phyloP scores from a whole-genome alignment of 1,140 invertebrate genomes.

The Brachionus sp. region DNA sequence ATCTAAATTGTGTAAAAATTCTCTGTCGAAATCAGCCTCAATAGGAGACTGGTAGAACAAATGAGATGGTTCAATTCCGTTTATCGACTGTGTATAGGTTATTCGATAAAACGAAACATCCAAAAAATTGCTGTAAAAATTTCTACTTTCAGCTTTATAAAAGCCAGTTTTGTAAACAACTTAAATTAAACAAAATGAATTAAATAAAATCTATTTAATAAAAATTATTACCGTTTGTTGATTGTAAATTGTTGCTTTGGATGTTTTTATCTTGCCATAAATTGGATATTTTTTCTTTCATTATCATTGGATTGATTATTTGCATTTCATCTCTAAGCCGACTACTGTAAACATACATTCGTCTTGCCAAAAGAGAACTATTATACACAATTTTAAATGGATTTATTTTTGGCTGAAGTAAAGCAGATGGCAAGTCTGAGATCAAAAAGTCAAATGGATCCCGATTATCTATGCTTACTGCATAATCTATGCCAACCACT shows the following conservation, averaged over 20 bases:
- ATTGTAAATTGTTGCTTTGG: slow-evolving; percentile 3
- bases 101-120: slow-evolving; percentile 29
- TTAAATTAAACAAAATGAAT: not conserved
- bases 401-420: not conserved
- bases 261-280: slow-evolving; percentile 11
- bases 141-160: slow-evolving; percentile 5
- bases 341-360: not conserved
- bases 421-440: not conserved
- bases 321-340: not conserved
- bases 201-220: not conserved
- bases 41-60: slow-evolving; percentile 8
- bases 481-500: not conserved
- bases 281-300: slow-evolving; percentile 11
- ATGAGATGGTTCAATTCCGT: slow-evolving; percentile 4
- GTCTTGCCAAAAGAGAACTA: not conserved
- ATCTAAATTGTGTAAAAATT: not conserved
- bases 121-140: slow-evolving; percentile 29
- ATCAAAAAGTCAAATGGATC: not conserved
- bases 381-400: not conserved
- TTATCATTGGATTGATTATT: not conserved
- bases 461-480: not conserved
- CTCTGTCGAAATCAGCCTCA: not conserved
- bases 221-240: not conserved
- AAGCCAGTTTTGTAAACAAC: not conserved
- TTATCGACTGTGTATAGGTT: slow-evolving; percentile 3